Percentiles rank a stretch among this genome's conserved stretches.
phyloP scores from a whole-genome alignment of 35 echinoderm and acorn worm genomes.

The Patiria miniata region DNA sequence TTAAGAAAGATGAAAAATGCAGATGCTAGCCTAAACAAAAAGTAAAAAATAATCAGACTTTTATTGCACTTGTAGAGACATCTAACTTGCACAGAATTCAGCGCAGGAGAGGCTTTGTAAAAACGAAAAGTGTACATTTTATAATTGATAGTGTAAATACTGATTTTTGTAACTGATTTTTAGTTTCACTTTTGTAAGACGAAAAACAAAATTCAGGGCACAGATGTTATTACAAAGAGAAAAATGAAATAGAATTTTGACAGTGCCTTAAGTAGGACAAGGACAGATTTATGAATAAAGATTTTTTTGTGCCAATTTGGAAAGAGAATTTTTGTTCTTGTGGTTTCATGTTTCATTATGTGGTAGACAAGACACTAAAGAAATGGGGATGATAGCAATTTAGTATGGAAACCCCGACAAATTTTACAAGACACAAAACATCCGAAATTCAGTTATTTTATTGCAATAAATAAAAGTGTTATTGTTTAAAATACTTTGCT shows the following conservation, averaged over 20 bases:
- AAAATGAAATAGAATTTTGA: neutral
- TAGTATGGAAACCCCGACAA: no score
- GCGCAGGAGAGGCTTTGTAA: neutral
- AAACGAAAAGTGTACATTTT: neutral
- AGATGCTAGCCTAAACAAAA: no score
- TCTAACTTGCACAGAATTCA: neutral
- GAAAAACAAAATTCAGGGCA: no score
- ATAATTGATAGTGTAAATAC: conserved; percentile 6
- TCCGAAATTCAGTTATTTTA: no score
- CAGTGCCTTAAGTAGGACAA: conserved; percentile 8
- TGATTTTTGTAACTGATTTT: neutral
- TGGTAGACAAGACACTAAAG: no score
- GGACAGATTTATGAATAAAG: conserved; percentile 7
- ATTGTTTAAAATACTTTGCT: conserved; percentile 11
- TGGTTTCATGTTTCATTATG: neutral
- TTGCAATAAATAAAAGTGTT: neutral
- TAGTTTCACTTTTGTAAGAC: no score
- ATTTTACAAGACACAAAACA: no score
- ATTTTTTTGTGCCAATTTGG: neutral
- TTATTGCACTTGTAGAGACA: conserved; percentile 3
- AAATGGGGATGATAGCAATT: no score
- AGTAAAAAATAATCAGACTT: neutral
- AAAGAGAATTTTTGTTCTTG: neutral
- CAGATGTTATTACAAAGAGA: no score
- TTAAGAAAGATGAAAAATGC: no score